Conservation (phyloP, 2,888 invertebrate genomes). For the Phania funesta region DNA sequence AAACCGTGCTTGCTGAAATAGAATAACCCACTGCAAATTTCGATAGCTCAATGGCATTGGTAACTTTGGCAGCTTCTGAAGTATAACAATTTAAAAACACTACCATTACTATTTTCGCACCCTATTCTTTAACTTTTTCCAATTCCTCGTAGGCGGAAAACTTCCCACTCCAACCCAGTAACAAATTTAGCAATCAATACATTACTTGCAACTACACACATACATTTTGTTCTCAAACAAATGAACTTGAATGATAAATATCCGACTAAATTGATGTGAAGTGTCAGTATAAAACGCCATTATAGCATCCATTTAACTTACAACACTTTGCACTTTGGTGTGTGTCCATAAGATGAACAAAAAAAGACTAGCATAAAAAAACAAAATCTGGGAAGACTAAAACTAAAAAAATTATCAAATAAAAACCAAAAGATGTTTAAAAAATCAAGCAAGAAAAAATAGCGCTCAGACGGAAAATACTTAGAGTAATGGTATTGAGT, state of each 20-base stretch:
- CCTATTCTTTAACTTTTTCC: background rate
- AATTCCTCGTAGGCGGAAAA: no score
- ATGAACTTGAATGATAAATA: constrained; percentile 67
- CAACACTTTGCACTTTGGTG: constrained; percentile 77
- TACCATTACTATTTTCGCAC: no score
- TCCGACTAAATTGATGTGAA: constrained; percentile 65
- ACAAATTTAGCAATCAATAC: constrained; percentile 32
- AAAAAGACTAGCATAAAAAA: constrained; percentile 32
- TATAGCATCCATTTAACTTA: constrained; percentile 78
- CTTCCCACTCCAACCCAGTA: constrained; percentile 6
- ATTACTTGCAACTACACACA: constrained; percentile 14
- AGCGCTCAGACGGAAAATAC: constrained; percentile 6
- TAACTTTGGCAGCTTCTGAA: no score
- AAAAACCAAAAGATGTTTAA: constrained; percentile 44
- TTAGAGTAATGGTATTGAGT: constrained; percentile 35
- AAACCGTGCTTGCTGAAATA: no score
- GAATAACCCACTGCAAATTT: no score
- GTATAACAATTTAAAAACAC: no score
- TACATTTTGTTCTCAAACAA: constrained; percentile 51
- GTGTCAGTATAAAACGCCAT: constrained; percentile 72
- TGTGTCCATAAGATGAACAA: constrained; percentile 58
- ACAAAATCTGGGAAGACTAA: constrained; percentile 1
- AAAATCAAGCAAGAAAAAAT: constrained; percentile 29
- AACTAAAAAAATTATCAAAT: constrained; percentile 11
- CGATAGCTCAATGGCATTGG: no score